These are phyloP conservation scores for Cryptoprocta ferox DNA, from an alignment of 2,797 vertebrate species.

Conservation along the genomic window DNA sequence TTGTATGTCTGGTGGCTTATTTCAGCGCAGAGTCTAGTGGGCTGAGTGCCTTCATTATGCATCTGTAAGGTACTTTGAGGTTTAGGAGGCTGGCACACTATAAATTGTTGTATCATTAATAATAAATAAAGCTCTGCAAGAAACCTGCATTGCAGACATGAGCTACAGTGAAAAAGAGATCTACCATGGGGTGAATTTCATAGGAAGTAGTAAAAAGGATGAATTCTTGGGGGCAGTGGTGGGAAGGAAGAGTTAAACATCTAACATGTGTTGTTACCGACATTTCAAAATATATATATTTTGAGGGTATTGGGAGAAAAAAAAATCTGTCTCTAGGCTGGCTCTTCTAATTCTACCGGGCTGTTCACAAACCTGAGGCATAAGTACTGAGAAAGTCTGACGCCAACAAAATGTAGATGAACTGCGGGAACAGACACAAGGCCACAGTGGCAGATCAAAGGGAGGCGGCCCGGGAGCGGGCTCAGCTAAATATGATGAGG, in stretches of 20 bases:
- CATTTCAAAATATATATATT: background rate
- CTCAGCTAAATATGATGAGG: slow-evolving; percentile 62
- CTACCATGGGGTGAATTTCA: background rate
- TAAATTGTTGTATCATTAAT: slow-evolving; percentile 61
- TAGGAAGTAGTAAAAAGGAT: background rate
- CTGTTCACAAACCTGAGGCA: slow-evolving; percentile 71
- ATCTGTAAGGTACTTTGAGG: slow-evolving; percentile 8
- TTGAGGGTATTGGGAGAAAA: slow-evolving; percentile 27
- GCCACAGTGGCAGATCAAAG: slow-evolving; percentile 85
- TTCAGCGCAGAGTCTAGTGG: background rate
- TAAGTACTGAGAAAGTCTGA: slow-evolving; percentile 79
- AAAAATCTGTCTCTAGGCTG: slow-evolving; percentile 52
- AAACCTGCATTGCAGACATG: slow-evolving; percentile 63
- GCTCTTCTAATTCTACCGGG: slow-evolving; percentile 66
- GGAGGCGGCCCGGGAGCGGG: slow-evolving; percentile 43
- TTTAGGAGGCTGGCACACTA: background rate
- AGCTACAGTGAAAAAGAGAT: background rate
- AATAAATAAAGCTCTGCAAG: slow-evolving; percentile 60
- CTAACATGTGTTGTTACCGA: background rate
- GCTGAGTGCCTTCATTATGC: background rate
- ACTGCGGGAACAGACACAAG: slow-evolving; percentile 81
- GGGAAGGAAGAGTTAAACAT: background rate
- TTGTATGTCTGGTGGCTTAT: background rate
- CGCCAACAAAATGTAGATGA: slow-evolving; percentile 86
- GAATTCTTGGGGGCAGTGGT: background rate